phyloP scores from a whole-genome alignment of 1,140 invertebrate genomes.

The Scaptomyza graminum region DNA sequence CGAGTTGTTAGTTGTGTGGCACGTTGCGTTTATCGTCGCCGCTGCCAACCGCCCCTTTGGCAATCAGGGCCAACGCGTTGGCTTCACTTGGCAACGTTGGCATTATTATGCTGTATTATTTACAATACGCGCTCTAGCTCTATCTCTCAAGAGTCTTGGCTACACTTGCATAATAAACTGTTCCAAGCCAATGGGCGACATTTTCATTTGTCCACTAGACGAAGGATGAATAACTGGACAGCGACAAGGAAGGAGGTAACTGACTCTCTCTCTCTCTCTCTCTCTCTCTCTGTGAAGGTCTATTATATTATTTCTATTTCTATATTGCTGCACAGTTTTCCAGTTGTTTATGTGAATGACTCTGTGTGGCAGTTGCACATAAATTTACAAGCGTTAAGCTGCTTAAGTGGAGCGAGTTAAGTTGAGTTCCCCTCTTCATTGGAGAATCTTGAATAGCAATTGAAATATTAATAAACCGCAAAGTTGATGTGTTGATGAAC shows the following conservation, averaged over 20 bases:
- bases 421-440: neutral
- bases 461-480: neutral
- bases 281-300: slow-evolving; percentile 32
- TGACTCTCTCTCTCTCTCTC: neutral
- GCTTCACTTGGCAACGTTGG: slow-evolving; percentile 19
- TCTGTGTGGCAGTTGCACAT: slow-evolving; percentile 68
- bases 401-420: slow-evolving; percentile 34
- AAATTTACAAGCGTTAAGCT: slow-evolving; percentile 64
- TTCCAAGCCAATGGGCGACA: slow-evolving; percentile 68
- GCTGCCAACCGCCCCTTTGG: slow-evolving; percentile 12
- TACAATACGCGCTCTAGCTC: slow-evolving; percentile 54
- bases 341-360: slow-evolving; percentile 77
- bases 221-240: slow-evolving; percentile 1
- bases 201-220: slow-evolving; percentile 71
- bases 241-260: neutral
- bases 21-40: slow-evolving; percentile 17
- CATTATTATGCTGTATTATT: slow-evolving; percentile 75
- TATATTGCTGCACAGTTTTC: slow-evolving; percentile 37
- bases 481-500: neutral
- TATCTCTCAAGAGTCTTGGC: slow-evolving; percentile 10
- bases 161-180: slow-evolving; percentile 67
- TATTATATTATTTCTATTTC: slow-evolving; percentile 79
- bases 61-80: slow-evolving; percentile 47
- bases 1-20: neutral
- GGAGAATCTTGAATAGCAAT: neutral